Conservation (phyloP, 2,888 invertebrate species). For the Ferrisia virgata region DNA sequence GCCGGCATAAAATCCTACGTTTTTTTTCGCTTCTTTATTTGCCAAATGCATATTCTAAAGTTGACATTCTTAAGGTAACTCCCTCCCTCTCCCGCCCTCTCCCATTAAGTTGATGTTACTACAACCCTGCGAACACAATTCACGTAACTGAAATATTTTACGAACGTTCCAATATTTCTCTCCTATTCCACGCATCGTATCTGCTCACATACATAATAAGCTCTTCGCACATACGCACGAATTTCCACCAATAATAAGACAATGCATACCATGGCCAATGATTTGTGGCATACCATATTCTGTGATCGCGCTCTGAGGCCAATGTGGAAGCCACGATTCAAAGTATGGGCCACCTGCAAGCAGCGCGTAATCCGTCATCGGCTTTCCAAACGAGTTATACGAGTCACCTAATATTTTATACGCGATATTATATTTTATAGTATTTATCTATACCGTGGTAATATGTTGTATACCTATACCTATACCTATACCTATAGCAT, state of each 20-base stretch:
- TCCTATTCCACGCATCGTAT: neutral
- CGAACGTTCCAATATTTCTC: too few species aligned
- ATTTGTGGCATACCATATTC: conserved; percentile 16
- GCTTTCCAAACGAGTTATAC: neutral
- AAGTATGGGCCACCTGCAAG: conserved; percentile 13
- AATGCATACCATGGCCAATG: neutral
- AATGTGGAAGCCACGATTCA: conserved; percentile 8
- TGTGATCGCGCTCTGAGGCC: neutral
- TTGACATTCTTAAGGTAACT: too few species aligned
- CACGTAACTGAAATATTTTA: too few species aligned
- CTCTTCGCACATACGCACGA: neutral
- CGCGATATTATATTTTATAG: neutral
- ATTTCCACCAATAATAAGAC: conserved; percentile 19
- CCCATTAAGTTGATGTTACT: too few species aligned
- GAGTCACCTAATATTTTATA: conserved; percentile 26
- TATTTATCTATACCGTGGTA: neutral
- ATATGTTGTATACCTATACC: too few species aligned
- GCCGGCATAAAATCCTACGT: too few species aligned
- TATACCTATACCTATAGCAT: too few species aligned
- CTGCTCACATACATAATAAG: neutral
- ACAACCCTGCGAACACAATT: too few species aligned
- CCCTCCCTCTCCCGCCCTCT: too few species aligned
- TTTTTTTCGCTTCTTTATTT: too few species aligned
- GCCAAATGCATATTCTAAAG: too few species aligned
- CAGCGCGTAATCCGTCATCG: conserved; percentile 26